Evolutionary conservation across 1,140 invertebrate genomes (phyloP), one percentile per base, ranked within the genome.

Genomic region (Aricia agestis): DNA sequence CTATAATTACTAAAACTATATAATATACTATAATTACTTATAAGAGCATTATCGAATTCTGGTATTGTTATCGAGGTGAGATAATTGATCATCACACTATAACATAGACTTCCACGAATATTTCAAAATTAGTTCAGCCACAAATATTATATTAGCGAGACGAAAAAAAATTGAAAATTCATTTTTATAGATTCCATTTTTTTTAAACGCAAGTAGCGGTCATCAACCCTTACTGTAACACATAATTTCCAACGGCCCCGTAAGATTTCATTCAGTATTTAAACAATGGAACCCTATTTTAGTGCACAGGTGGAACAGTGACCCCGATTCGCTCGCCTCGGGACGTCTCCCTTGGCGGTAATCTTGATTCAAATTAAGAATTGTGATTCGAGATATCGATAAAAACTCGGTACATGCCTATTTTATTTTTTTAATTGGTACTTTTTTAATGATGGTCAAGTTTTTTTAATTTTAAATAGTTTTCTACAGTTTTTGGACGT

Each of bases 301-400:
- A 52, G 42, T 58, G 68, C 67, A 86, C 85, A 86, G 84, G 83
- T 87, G 84, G 77, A 76, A 82, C 79, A 81, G 77, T 88, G 84
- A 85, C 86, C 84, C 76, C 78, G 78, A 79, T 84, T 78, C 71
- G 17, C 57, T 78, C 81, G 74, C 82, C 70, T 74, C 79, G 71
- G 80, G 80, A 73, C 78, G 82, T 78, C 83, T 78, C 80, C 42
- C 57, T 19, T 31, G 18, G 58, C 58, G 17, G 59, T 25, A 63
- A 63, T 63, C 59, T 63, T 25, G 59, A 74, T 76, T 67, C 25
- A 32, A 75, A 78, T 77, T 63, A 63, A 63, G 18, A 63, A 25
- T 63, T 19, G 59, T 63, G 59, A 63, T 63, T 63, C 19, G 19
- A 63, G 10, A 25, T 63, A 19, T 19, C 17, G 59, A 63, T 63